phyloP scores from a whole-genome alignment of 2,888 invertebrate species.

The Cyclophora albipunctata region DNA sequence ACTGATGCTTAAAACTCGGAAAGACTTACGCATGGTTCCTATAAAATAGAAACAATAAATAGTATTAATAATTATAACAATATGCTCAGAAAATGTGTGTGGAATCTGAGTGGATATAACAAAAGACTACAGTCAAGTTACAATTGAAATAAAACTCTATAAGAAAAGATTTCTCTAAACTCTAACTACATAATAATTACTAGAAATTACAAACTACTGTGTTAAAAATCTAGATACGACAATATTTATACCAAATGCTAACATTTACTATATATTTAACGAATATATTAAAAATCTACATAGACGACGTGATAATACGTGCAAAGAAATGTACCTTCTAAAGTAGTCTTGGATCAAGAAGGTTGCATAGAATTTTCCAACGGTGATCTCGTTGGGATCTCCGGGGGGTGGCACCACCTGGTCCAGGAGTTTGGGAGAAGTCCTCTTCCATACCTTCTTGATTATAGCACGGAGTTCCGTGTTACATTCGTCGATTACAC shows the following conservation, averaged over 20 bases:
- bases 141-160: background rate
- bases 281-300: background rate
- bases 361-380: slow-evolving; percentile 99
- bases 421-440: slow-evolving; percentile 94
- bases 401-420: slow-evolving; percentile 99
- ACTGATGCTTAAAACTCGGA: slow-evolving; percentile 54
- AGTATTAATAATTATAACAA: slow-evolving; percentile 30
- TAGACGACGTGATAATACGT: slow-evolving; percentile 1
- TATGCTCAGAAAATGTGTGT: background rate
- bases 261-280: no score
- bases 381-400: slow-evolving; percentile 99
- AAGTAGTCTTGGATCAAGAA: slow-evolving; percentile 99
- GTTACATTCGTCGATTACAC: slow-evolving; percentile 74
- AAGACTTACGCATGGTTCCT: slow-evolving; percentile 75
- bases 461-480: slow-evolving; percentile 94
- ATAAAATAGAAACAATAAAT: slow-evolving; percentile 61
- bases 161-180: background rate
- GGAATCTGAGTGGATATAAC: no score
- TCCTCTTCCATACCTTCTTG: slow-evolving; percentile 98
- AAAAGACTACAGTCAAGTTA: no score
- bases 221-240: background rate
- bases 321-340: slow-evolving; percentile 74
- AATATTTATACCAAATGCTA: background rate
- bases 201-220: background rate
- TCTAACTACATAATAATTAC: background rate